Evolutionary conservation across 92 coral and sea anemone genomes (phyloP), one percentile per base, ranked within the genome.

Genomic region (Palythoa caribaeorum): DNA sequence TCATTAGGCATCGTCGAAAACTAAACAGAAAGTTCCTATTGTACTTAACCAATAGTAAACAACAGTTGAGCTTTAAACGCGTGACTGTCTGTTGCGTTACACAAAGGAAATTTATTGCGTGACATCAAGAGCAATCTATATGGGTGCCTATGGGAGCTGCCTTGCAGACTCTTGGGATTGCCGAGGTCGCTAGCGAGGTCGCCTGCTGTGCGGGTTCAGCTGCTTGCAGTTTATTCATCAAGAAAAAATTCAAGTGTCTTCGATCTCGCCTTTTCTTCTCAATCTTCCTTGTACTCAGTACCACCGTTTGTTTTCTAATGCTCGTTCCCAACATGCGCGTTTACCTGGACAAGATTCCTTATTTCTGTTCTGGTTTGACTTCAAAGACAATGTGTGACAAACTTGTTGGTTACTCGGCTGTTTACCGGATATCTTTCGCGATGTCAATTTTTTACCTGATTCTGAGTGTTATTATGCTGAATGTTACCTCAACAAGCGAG

Each of bases 71-170:
- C 60, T 11, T 50, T 81, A 47, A 60, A 66, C 86, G 63, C 21
- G 40, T 20, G 17, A 47, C 38, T 9, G 44, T 11, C 44, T 35
- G 9, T 52, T 77, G 69, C 38, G 69, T 77, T 53, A 54, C 66
- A 77, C 83, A 52, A 21, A 77, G 38, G 40, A 20, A 53, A 77
- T 54, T 83, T 44, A 66, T 76, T 78, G 76, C 72, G 87, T 76
- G 71, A 59, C 76, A 86, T 40, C 55, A 52, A 77, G 79, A 79
- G 78, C 79, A 73, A 85, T 91, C 98, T 95, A 91, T 96, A 96
- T 97, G 99, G 99, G 99, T 97, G 93, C 92, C 91, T 97, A 97
- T 97, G 99, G 99, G 99, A 95, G 98, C 98, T 85, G 98, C 98
- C 93, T 92, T 95, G 73, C 98, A 96, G 95, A 92, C 97, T 94